Percentiles rank a stretch among this genome's conserved stretches.
These are phyloP conservation scores for Yponomeuta plumbellus DNA, from an alignment of 2,888 invertebrate species.

Conservation along the genomic window DNA sequence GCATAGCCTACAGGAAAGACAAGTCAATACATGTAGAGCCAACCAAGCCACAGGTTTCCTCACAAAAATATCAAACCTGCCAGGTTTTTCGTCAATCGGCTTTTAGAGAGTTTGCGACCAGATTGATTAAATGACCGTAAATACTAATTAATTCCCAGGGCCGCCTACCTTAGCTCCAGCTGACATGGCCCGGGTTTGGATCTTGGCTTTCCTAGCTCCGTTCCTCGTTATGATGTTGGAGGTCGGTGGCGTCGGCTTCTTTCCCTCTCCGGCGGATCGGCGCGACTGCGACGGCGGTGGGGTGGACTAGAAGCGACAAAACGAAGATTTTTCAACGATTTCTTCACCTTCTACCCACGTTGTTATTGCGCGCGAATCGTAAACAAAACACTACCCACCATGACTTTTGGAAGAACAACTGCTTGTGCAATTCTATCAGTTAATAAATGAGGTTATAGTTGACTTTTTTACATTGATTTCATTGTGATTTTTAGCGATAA, in stretches of 20 bases:
- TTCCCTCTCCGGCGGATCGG: conserved; percentile 50
- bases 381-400: conserved; percentile 20
- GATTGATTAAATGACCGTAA: too few relatives aligned
- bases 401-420: conserved; percentile 20
- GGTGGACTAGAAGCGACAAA: conserved; percentile 4
- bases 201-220: conserved; percentile 78
- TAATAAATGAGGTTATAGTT: neutral
- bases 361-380: conserved; percentile 23
- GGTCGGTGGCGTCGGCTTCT: conserved; percentile 52
- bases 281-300: conserved; percentile 33
- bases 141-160: too few relatives aligned
- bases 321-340: neutral
- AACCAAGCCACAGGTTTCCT: too few relatives aligned
- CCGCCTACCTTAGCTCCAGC: conserved; percentile 58
- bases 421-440: conserved; percentile 14
- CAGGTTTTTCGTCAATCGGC: too few relatives aligned
- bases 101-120: too few relatives aligned
- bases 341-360: conserved; percentile 17
- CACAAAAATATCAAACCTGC: too few relatives aligned
- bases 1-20: too few relatives aligned
- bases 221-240: conserved; percentile 76
- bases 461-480: neutral
- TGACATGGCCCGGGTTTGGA: conserved; percentile 79
- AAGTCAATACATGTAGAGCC: too few relatives aligned
- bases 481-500: neutral